A percentile compares a stretch with the other conserved stretches of the same genome.
Conservation (phyloP, 2,888 invertebrate genomes). For the Synanthedon vespiformis region DNA sequence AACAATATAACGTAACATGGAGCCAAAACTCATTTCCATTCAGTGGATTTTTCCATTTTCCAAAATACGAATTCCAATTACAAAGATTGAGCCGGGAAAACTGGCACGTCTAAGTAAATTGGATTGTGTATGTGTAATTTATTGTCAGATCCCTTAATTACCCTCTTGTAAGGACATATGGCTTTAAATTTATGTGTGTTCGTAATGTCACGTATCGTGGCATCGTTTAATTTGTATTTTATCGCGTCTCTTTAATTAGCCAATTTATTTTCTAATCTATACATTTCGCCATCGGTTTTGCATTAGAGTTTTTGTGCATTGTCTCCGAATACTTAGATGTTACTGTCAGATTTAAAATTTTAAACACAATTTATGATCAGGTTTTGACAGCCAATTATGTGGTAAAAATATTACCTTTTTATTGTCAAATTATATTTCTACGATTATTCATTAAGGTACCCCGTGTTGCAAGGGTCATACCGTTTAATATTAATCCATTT, state of each 20-base stretch:
- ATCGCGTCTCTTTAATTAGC: not conserved
- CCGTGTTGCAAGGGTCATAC: too few relatives aligned
- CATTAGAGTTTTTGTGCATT: too few relatives aligned
- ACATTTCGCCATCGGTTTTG: too few relatives aligned
- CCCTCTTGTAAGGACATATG: constrained; percentile 34
- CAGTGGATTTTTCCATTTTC: not conserved
- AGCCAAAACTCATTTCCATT: not conserved
- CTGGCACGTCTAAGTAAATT: constrained; percentile 12
- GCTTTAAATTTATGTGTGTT: constrained; percentile 23
- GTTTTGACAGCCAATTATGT: not conserved
- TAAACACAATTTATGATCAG: not conserved
- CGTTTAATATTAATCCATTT: too few relatives aligned
- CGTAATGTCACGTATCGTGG: constrained; percentile 10
- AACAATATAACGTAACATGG: too few relatives aligned
- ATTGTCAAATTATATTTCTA: too few relatives aligned
- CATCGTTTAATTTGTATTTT: not conserved
- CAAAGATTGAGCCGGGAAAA: constrained; percentile 3
- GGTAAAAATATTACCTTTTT: too few relatives aligned
- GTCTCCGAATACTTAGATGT: too few relatives aligned
- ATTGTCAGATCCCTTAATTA: constrained; percentile 37
- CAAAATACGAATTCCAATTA: not conserved
- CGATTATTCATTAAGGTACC: too few relatives aligned
- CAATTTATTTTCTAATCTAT: not conserved
- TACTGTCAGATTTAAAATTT: too few relatives aligned
- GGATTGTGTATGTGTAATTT: constrained; percentile 26